These are phyloP conservation scores for Dufourea novaeangliae DNA, from an alignment of 1,140 invertebrate genomes.

Conservation along the genomic window DNA sequence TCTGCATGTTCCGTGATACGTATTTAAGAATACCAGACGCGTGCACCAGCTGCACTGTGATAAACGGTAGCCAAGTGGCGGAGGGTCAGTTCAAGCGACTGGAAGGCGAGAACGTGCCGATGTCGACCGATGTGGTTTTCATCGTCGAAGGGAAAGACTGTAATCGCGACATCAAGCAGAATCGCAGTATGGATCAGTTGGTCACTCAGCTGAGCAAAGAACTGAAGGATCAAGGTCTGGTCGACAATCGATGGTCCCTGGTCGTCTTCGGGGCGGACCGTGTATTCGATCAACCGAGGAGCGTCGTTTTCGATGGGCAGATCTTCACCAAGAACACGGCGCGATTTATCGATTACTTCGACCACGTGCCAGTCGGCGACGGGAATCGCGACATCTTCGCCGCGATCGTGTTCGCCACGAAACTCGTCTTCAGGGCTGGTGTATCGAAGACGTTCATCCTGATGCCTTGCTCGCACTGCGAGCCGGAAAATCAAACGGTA, in stretches of 20 bases:
- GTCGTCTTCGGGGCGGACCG: slow-evolving; percentile 90
- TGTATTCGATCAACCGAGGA: slow-evolving; percentile 86
- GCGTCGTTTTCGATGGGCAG: slow-evolving; percentile 85
- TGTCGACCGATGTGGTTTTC: slow-evolving; percentile 92
- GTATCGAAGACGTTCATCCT: slow-evolving; percentile 92
- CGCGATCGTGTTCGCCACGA: slow-evolving; percentile 88
- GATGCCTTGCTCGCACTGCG: slow-evolving; percentile 90
- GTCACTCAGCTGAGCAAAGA: slow-evolving; percentile 86
- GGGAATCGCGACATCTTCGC: slow-evolving; percentile 87
- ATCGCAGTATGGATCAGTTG: slow-evolving; percentile 86
- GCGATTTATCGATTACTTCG: slow-evolving; percentile 85
- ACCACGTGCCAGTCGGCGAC: slow-evolving; percentile 84
- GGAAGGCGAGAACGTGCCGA: slow-evolving; percentile 81
- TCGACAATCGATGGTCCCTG: slow-evolving; percentile 89
- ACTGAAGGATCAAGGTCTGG: slow-evolving; percentile 83
- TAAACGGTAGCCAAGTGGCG: slow-evolving; percentile 85
- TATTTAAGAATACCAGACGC: slow-evolving; percentile 89
- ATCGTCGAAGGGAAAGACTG: slow-evolving; percentile 93
- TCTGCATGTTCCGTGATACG: slow-evolving; percentile 88
- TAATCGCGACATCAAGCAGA: slow-evolving; percentile 85
- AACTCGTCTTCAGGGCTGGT: slow-evolving; percentile 90
- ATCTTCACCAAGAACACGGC: slow-evolving; percentile 84
- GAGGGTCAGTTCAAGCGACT: slow-evolving; percentile 88
- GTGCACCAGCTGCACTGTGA: slow-evolving; percentile 87
- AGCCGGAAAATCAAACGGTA: slow-evolving; percentile 86